phyloP scores from a whole-genome alignment of 2,113 vertebrate genomes.

The Andinoacara biseriatus region DNA sequence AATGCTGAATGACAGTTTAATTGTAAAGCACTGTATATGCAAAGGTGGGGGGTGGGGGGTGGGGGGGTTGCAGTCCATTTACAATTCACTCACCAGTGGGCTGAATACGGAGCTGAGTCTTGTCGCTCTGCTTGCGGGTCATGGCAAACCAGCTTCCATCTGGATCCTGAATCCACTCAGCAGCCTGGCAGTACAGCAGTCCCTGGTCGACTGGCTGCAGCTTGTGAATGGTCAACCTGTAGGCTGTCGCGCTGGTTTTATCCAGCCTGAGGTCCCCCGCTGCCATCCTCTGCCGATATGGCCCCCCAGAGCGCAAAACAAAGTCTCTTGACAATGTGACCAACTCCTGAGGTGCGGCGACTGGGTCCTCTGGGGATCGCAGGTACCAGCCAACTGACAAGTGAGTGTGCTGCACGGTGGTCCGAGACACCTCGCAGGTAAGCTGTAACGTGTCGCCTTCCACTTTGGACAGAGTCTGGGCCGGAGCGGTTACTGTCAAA shows the following conservation, averaged over 20 bases:
- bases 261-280: slow-evolving; percentile 91
- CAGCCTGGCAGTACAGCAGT: slow-evolving; percentile 92
- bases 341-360: slow-evolving; percentile 83
- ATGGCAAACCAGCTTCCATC: slow-evolving; percentile 93
- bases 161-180: slow-evolving; percentile 95
- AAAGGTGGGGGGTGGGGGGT: neutral
- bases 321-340: slow-evolving; percentile 92
- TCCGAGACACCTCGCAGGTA: slow-evolving; percentile 88
- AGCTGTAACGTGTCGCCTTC: slow-evolving; percentile 91
- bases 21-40: neutral
- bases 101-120: slow-evolving; percentile 89
- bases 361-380: slow-evolving; percentile 77
- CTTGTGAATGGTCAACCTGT: slow-evolving; percentile 92
- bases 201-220: slow-evolving; percentile 93
- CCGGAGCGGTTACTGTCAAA: slow-evolving; percentile 80
- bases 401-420: slow-evolving; percentile 91
- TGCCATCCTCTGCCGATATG: slow-evolving; percentile 89
- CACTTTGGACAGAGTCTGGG: slow-evolving; percentile 91
- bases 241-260: slow-evolving; percentile 88
- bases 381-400: slow-evolving; percentile 92
- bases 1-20: neutral
- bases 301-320: slow-evolving; percentile 84
- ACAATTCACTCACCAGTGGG: slow-evolving; percentile 85
- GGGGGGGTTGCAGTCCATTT: neutral
- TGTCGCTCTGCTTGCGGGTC: slow-evolving; percentile 93